Evolutionary conservation across 2,113 vertebrate genomes (phyloP).

Genomic region (Tachysurus vachellii): DNA sequence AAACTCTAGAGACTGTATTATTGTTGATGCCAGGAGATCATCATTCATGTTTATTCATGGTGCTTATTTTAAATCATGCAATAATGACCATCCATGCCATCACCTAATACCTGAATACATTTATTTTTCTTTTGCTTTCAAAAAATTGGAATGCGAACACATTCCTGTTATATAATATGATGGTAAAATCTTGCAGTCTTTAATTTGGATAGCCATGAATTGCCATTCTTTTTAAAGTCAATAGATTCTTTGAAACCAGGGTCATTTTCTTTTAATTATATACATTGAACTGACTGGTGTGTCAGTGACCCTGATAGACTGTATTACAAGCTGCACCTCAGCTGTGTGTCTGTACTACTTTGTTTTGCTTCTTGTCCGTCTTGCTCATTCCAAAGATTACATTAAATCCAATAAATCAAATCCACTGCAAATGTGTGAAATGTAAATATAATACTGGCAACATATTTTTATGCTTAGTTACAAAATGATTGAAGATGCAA

Average conservation of each 20-base stretch:
- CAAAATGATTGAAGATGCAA: background rate
- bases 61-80: background rate
- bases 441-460: background rate
- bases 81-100: no score
- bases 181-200: background rate
- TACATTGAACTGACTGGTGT: background rate
- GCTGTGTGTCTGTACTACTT: background rate
- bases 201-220: background rate
- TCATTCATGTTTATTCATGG: no score
- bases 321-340: background rate
- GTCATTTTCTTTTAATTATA: background rate
- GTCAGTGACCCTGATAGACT: background rate
- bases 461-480: background rate
- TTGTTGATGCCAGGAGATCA: no score
- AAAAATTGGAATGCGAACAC: background rate
- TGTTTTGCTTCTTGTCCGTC: background rate
- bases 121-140: background rate
- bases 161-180: background rate
- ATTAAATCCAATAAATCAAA: background rate
- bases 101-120: background rate
- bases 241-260: background rate
- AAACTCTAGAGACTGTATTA: no score
- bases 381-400: slow-evolving; percentile 16
- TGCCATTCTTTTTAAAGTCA: background rate
- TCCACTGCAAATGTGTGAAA: background rate